Conservation (phyloP, 2,113 vertebrate genomes). For the Abramis brama region DNA sequence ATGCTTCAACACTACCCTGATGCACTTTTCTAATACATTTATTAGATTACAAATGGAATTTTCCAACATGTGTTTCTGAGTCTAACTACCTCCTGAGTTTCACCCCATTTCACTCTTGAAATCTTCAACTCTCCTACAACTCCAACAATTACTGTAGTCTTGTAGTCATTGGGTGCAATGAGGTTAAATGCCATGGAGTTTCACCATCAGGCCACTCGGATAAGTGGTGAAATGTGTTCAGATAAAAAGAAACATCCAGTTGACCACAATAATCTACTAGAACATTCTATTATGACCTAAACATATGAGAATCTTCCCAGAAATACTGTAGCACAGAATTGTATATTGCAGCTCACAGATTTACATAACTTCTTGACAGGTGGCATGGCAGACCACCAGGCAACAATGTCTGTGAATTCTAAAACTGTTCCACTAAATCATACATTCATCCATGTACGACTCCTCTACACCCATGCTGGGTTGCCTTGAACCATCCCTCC, state of each 20-base stretch:
- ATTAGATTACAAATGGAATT: not conserved
- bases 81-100: not conserved
- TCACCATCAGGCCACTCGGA: not conserved
- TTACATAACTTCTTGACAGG: conserved; percentile 12
- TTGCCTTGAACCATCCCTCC: conserved; percentile 60
- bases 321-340: not conserved
- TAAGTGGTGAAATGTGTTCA: conserved; percentile 7
- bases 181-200: not conserved
- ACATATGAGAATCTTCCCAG: not conserved
- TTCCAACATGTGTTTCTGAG: not conserved
- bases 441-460: conserved; percentile 36
- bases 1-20: not conserved
- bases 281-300: not conserved
- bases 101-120: not conserved
- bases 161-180: not conserved
- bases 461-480: conserved; percentile 35
- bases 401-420: not conserved
- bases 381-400: not conserved
- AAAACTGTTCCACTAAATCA: conserved; percentile 33
- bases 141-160: not conserved
- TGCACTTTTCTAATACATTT: not conserved
- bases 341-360: conserved; percentile 21
- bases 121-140: not conserved
- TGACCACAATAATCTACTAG: not conserved
- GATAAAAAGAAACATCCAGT: not conserved